Conservation (phyloP, 2,888 invertebrate genomes). For the Gastracanthus pulcherrimus region DNA sequence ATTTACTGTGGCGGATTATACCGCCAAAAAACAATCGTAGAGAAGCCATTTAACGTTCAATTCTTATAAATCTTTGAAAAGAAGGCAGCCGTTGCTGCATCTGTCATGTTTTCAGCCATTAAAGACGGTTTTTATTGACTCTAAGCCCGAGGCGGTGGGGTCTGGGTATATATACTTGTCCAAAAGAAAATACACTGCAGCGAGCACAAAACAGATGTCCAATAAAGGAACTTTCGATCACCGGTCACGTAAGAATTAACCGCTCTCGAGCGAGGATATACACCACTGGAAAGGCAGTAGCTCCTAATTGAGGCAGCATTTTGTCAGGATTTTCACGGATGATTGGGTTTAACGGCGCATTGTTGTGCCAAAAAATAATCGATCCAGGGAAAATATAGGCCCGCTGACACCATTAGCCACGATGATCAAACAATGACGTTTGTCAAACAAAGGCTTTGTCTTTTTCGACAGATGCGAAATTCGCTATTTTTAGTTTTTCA, state of each 20-base stretch:
- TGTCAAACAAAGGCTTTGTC: too few relatives aligned
- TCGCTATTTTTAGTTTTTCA: too few relatives aligned
- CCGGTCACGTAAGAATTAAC: slow-evolving; percentile 11
- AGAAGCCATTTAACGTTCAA: too few relatives aligned
- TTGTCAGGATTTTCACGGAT: background rate
- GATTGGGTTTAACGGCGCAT: background rate
- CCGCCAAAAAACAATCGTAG: too few relatives aligned
- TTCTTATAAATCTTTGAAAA: background rate
- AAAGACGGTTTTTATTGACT: background rate
- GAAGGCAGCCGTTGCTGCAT: background rate
- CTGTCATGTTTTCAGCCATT: background rate
- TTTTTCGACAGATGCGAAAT: too few relatives aligned
- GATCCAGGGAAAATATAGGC: background rate
- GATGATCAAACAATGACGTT: too few relatives aligned
- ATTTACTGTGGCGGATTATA: too few relatives aligned
- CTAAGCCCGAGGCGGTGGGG: background rate
- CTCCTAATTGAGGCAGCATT: slow-evolving; percentile 10
- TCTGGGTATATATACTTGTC: background rate
- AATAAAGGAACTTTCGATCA: background rate
- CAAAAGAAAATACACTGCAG: background rate
- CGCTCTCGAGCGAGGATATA: background rate
- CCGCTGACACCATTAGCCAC: too few relatives aligned
- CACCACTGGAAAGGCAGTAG: background rate
- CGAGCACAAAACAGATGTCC: background rate
- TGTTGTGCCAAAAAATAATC: background rate